These are phyloP conservation scores for Peromyscus californicus DNA, from an alignment of 2,113 vertebrate genomes.

Conservation along the genomic window DNA sequence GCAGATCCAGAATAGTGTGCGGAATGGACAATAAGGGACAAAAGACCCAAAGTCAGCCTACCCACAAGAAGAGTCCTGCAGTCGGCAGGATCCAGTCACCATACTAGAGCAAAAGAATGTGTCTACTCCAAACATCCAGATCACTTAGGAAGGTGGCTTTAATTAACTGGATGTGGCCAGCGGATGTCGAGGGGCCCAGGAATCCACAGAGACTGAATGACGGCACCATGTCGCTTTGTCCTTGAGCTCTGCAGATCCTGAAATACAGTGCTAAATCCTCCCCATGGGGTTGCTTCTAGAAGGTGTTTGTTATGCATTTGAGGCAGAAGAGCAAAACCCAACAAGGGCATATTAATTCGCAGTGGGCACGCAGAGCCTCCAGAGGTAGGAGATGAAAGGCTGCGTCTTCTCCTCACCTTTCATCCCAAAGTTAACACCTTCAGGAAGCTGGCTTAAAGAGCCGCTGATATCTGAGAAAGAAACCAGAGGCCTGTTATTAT, in stretches of 20 bases:
- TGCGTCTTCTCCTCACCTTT: neutral
- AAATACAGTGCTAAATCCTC: neutral
- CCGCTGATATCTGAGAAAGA: constrained; percentile 41
- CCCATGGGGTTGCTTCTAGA: neutral
- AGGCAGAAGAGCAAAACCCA: neutral
- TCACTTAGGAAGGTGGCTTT: neutral
- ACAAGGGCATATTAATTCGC: neutral
- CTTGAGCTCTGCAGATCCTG: neutral
- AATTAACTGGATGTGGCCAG: constrained; percentile 19
- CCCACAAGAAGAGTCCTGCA: neutral
- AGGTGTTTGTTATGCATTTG: neutral
- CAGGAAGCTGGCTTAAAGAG: constrained; percentile 61
- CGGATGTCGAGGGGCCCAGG: neutral
- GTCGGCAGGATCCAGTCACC: neutral
- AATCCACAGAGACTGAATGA: neutral
- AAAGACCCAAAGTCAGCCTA: neutral
- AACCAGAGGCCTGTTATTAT: constrained; percentile 57
- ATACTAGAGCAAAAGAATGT: neutral
- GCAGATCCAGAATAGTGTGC: neutral
- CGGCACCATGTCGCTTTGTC: neutral
- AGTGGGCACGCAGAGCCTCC: neutral
- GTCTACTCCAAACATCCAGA: neutral
- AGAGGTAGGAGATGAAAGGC: constrained; percentile 44
- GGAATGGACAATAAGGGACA: neutral
- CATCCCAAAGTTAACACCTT: constrained; percentile 56